Evolutionary conservation across 2,888 invertebrate genomes (phyloP).

Genomic region (Vanessa cardui): DNA sequence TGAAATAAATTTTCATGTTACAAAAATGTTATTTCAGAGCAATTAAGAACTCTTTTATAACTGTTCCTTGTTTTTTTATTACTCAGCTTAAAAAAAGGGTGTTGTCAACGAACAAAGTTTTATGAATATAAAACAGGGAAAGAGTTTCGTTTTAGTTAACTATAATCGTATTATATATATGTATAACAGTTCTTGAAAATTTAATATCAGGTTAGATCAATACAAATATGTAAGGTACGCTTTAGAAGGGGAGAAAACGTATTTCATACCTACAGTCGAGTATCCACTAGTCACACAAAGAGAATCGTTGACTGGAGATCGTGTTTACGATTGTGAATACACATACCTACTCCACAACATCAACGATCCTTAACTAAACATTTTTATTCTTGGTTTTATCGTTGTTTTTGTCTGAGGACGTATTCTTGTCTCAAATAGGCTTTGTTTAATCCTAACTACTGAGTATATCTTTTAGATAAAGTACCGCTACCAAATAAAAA

Average conservation of each 20-base stretch:
- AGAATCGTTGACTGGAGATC: slow-evolving; percentile 38
- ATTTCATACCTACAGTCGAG: slow-evolving; percentile 39
- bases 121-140: neutral
- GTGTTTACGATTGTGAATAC: slow-evolving; percentile 39
- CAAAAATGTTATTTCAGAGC: too few relatives aligned
- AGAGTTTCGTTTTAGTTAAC: neutral
- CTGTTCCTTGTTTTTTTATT: too few relatives aligned
- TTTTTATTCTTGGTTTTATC: neutral
- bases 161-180: neutral
- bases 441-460: neutral
- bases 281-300: slow-evolving; percentile 28
- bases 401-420: neutral
- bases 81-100: neutral
- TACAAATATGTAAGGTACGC: slow-evolving; percentile 5
- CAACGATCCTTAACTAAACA: slow-evolving; percentile 18
- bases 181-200: neutral
- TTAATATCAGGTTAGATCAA: neutral
- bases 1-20: too few relatives aligned
- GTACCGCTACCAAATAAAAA: neutral
- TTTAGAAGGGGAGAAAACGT: slow-evolving; percentile 24
- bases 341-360: slow-evolving; percentile 23
- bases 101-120: neutral
- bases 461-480: neutral
- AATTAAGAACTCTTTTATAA: too few relatives aligned
- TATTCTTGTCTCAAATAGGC: slow-evolving; percentile 4